Percentiles rank a stretch among this genome's conserved stretches.
phyloP scores from a whole-genome alignment of 2,113 vertebrate species.

The Mesocricetus auratus region DNA sequence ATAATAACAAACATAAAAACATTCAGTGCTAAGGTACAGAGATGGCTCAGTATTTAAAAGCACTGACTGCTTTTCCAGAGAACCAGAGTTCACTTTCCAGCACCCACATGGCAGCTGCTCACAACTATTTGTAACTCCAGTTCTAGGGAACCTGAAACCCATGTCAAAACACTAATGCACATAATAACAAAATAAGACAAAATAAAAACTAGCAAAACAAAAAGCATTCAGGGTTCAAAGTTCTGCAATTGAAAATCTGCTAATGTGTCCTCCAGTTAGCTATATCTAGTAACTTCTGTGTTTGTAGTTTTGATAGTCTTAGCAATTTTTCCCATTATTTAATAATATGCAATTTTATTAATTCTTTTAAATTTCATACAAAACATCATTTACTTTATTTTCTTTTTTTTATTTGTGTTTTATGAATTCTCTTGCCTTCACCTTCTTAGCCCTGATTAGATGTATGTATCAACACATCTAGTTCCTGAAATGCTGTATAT shows the following conservation, averaged over 20 bases:
- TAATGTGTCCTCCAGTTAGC: background rate
- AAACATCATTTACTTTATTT: background rate
- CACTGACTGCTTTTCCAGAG: too few species aligned
- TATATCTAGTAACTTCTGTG: background rate
- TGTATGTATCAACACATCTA: background rate
- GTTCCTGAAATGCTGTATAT: background rate
- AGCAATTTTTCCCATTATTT: background rate
- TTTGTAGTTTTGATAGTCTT: background rate
- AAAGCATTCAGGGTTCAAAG: background rate
- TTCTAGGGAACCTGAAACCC: too few species aligned
- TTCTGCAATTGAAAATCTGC: background rate
- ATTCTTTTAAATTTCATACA: background rate
- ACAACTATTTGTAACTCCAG: too few species aligned
- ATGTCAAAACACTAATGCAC: too few species aligned
- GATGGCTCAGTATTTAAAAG: too few species aligned
- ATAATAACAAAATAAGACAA: too few species aligned
- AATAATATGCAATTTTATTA: background rate
- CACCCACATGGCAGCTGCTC: too few species aligned
- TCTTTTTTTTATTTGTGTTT: background rate
- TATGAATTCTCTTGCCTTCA: background rate
- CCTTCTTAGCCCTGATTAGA: background rate
- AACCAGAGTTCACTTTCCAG: too few species aligned
- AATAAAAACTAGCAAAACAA: background rate
- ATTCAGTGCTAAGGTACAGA: background rate
- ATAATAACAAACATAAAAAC: background rate